phyloP scores from a whole-genome alignment of 2,888 invertebrate genomes.

The Plagiodera versicolora region DNA sequence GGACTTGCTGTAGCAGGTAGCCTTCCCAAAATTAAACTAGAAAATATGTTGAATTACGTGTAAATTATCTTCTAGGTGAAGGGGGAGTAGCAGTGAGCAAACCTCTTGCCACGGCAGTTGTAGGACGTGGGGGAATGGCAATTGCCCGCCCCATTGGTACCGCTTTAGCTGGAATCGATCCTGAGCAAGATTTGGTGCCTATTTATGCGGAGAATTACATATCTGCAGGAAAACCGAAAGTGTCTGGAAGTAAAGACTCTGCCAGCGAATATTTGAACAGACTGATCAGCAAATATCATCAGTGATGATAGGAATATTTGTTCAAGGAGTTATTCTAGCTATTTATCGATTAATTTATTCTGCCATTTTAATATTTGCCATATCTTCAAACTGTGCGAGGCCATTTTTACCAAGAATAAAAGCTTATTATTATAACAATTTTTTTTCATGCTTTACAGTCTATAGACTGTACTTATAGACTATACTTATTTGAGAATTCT shows the following conservation, averaged over 20 bases:
- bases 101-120: slow-evolving; percentile 71
- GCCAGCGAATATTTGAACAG: slow-evolving; percentile 47
- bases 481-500: no score
- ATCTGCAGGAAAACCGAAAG: slow-evolving; percentile 27
- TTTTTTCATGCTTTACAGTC: no score
- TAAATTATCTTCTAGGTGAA: slow-evolving; percentile 59
- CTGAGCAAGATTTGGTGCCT: slow-evolving; percentile 54
- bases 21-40: no score
- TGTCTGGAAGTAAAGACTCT: slow-evolving; percentile 10
- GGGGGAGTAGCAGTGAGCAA: slow-evolving; percentile 74
- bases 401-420: neutral
- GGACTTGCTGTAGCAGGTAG: slow-evolving; percentile 58
- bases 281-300: slow-evolving; percentile 52
- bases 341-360: neutral
- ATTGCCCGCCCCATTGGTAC: slow-evolving; percentile 72
- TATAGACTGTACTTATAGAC: no score
- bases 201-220: slow-evolving; percentile 42
- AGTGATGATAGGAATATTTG: slow-evolving; percentile 24
- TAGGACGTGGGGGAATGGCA: slow-evolving; percentile 70
- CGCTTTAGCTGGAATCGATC: slow-evolving; percentile 72
- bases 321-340: neutral
- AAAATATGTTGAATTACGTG: no score
- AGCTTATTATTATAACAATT: no score
- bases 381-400: neutral
- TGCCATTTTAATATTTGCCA: neutral